phyloP scores from a whole-genome alignment of 2,888 invertebrate genomes.

The Microplitis deprimator region DNA sequence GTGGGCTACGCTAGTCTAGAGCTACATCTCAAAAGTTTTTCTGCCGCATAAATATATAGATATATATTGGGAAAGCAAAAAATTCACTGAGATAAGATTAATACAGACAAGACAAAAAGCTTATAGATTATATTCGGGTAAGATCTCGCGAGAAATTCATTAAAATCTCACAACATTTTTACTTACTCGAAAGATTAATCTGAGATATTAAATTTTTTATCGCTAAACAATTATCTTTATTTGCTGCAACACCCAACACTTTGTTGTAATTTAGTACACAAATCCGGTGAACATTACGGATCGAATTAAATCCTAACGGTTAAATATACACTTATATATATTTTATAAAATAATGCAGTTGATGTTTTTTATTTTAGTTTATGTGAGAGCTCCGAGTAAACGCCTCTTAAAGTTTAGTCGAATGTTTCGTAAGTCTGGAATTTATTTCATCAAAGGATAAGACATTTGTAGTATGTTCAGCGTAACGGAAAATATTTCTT shows the following conservation, averaged over 20 bases:
- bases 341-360: conserved; percentile 8
- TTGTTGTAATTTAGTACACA: no score
- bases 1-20: conserved; percentile 3
- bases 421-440: conserved; percentile 15
- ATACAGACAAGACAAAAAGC: not conserved
- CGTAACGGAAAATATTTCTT: conserved; percentile 16
- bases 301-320: not conserved
- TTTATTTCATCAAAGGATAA: conserved; percentile 31
- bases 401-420: conserved; percentile 1
- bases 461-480: conserved; percentile 17
- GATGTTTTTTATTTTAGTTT: not conserved
- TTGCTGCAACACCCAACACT: no score
- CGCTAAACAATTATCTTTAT: not conserved
- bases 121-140: not conserved
- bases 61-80: not conserved
- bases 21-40: conserved; percentile 16
- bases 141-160: no score
- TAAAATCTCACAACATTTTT: not conserved
- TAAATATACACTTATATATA: conserved; percentile 8
- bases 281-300: no score
- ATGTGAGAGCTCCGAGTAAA: conserved; percentile 6
- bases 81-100: not conserved
- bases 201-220: not conserved
- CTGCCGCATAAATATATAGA: conserved; percentile 7
- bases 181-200: not conserved